A percentile compares a stretch with the other conserved stretches of the same genome.
Evolutionary conservation across 1,140 invertebrate genomes (phyloP).

Genomic region (Leguminivora glycinivorella): DNA sequence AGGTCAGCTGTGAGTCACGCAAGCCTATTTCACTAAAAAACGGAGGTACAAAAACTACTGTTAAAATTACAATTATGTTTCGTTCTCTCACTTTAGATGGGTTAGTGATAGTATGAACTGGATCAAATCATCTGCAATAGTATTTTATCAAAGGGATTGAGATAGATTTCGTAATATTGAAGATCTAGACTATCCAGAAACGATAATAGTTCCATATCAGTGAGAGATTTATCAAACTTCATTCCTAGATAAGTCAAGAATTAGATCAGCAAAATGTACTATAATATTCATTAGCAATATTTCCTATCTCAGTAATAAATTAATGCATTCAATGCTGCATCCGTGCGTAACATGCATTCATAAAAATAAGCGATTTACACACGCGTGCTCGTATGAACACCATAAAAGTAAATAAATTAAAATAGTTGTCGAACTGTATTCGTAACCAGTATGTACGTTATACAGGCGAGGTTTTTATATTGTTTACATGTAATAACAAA

Average conservation of each 20-base stretch:
- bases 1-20: conserved; percentile 63
- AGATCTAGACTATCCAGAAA: neutral
- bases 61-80: conserved; percentile 12
- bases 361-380: neutral
- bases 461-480: too few relatives aligned
- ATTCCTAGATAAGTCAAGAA: neutral
- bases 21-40: conserved; percentile 17
- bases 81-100: neutral
- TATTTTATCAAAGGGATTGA: neutral
- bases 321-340: neutral
- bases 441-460: too few relatives aligned
- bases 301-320: too few relatives aligned
- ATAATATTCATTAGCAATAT: too few relatives aligned
- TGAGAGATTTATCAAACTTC: neutral
- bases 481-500: neutral
- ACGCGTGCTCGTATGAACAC: too few relatives aligned
- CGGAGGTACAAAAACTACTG: neutral
- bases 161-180: neutral
- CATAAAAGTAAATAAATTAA: too few relatives aligned
- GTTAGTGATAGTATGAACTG: neutral
- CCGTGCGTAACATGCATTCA: neutral
- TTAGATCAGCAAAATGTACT: neutral
- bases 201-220: neutral
- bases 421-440: too few relatives aligned
- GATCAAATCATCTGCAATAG: neutral